Base-by-base conservation (phyloP, 2,888 invertebrate genomes). In the Deilephila elpenor region DNA sequence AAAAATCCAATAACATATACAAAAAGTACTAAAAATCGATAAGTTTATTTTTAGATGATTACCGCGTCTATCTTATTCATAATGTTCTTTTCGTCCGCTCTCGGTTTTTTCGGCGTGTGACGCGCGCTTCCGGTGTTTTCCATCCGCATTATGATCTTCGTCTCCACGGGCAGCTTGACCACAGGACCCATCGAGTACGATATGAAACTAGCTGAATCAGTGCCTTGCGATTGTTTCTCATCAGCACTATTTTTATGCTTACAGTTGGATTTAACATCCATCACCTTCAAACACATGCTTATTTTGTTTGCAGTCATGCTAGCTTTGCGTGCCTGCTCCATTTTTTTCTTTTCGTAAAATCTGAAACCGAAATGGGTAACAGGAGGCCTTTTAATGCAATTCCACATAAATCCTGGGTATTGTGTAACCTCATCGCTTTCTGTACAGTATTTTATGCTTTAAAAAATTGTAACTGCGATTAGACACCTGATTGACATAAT, bases 81-180 rank as follows among this genome's bases (percentile, higher is more conserved):
- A 19, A 84, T 79, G 2, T 84, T 82, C 70, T 78, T 79, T 53
- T 79, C 79, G 71, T 77, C 74, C n/a, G 74, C 70, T 71, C 79
- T 83, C 53, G 75, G 72, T 75, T 78, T 82, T 76, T 77, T 85
- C 19, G 61, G 70, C 5, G 78, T 14, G 61, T 75, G 78, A 29
- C 78, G 81, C 25, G 76, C 20, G 64, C 71, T 70, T 3, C 76
- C 20, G 37, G 75, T 72, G 59, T 80, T 83, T 34, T 87, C 87
- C 62, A 88, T 14, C 59, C 86, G 86, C 93, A 93, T 90, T 14
- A 93, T 83, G 53, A 89, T 75, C 79, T 88, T 89, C 0, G 88
- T 80, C 61, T 89, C 88, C 11, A 83, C 75, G 4, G 93, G 93
- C 75, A 93, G 78, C 75, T 87, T 90, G 8, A 93, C 79, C 8